These are phyloP conservation scores for Limnephilus marmoratus DNA, from an alignment of 2,888 invertebrate species.

Conservation along the genomic window DNA sequence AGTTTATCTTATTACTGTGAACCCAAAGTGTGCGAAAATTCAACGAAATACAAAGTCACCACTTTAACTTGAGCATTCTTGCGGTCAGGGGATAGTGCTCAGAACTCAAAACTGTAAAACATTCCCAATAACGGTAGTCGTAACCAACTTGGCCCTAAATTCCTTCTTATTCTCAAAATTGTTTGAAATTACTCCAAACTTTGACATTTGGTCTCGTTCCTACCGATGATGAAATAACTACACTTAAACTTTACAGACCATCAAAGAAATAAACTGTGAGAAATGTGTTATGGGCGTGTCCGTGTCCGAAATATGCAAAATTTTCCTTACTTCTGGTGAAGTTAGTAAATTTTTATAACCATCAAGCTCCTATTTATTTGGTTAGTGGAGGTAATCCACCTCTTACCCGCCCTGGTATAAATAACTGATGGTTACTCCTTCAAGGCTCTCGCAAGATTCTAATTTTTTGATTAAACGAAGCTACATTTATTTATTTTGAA, in stretches of 20 bases:
- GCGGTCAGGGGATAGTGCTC: background rate
- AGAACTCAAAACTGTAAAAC: background rate
- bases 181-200: background rate
- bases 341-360: no score
- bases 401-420: no score
- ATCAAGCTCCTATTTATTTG: no score
- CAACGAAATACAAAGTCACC: background rate
- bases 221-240: background rate
- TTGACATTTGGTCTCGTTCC: background rate
- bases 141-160: background rate
- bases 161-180: background rate
- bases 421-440: no score
- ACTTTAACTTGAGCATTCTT: background rate
- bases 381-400: no score
- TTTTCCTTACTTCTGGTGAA: no score
- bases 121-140: background rate
- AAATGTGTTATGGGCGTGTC: background rate
- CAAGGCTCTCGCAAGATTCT: no score
- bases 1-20: background rate
- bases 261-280: background rate
- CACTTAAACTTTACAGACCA: background rate
- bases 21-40: background rate
- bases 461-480: no score
- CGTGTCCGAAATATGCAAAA: no score
- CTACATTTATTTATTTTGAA: no score